Evolutionary conservation across 1,140 invertebrate genomes (phyloP).

Genomic region (Arion vulgaris): DNA sequence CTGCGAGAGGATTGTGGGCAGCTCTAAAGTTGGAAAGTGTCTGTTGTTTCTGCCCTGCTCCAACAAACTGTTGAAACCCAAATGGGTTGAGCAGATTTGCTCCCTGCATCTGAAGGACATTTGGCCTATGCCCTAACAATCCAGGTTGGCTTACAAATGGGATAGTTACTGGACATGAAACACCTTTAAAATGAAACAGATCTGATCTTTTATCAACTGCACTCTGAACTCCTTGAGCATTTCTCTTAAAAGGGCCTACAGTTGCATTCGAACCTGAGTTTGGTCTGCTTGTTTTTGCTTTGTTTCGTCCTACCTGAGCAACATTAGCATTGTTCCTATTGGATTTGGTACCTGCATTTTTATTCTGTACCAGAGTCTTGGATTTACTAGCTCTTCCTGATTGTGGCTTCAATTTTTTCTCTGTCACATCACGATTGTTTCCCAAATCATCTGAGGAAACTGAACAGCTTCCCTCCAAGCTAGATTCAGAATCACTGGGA

Average conservation of each 20-base stretch:
- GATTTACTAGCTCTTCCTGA: neutral
- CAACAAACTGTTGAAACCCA: neutral
- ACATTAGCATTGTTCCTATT: neutral
- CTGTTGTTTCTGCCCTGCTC: slow-evolving; percentile 4
- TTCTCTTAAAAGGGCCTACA: slow-evolving; percentile 12
- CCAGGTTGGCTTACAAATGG: slow-evolving; percentile 21
- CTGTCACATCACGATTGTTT: neutral
- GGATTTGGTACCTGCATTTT: neutral
- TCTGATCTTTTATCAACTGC: slow-evolving; percentile 22
- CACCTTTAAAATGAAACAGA: slow-evolving; percentile 24
- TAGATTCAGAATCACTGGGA: neutral
- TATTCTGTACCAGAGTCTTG: neutral
- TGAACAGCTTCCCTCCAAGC: slow-evolving; percentile 17
- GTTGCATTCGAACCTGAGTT: neutral
- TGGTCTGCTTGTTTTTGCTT: neutral
- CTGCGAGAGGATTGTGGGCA: neutral
- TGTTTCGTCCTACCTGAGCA: neutral
- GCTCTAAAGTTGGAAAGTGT: neutral
- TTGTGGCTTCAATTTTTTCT: neutral
- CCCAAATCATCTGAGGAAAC: slow-evolving; percentile 2
- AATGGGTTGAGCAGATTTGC: neutral
- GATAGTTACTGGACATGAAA: neutral
- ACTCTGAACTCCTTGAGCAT: slow-evolving; percentile 27
- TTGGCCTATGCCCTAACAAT: slow-evolving; percentile 25
- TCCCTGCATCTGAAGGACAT: neutral